These are phyloP conservation scores for Enteromius trimaculatus DNA, from an alignment of 2,797 vertebrate genomes.

Conservation along the genomic window DNA sequence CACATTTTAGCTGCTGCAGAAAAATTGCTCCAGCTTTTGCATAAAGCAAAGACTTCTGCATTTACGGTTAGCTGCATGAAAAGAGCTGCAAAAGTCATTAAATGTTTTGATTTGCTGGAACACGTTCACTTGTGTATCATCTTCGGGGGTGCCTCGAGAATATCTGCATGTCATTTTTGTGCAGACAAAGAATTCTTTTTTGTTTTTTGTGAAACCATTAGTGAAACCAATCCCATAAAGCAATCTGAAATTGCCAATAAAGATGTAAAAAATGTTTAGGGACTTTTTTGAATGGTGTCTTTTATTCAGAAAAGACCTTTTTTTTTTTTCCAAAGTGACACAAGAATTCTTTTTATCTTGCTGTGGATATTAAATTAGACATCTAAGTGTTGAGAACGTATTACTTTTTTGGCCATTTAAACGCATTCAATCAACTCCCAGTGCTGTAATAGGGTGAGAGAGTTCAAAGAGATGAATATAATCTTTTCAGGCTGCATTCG, in stretches of 20 bases:
- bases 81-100: slow-evolving; percentile 35
- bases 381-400: background rate
- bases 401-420: slow-evolving; percentile 17
- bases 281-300: background rate
- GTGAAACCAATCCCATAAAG: background rate
- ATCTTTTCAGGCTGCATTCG: slow-evolving; percentile 44
- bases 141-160: slow-evolving; percentile 15
- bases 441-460: slow-evolving; percentile 21
- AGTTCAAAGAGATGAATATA: slow-evolving; percentile 49
- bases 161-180: background rate
- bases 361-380: background rate
- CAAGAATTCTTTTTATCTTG: background rate
- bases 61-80: slow-evolving; percentile 11
- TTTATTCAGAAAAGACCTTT: background rate
- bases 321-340: background rate
- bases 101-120: slow-evolving; percentile 24
- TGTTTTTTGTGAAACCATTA: background rate
- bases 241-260: background rate
- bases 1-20: slow-evolving; percentile 32
- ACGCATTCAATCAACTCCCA: background rate
- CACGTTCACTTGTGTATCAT: background rate
- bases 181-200: background rate
- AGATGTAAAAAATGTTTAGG: background rate
- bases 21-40: slow-evolving; percentile 21
- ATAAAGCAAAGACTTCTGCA: slow-evolving; percentile 22